Percentiles rank a stretch among this genome's conserved stretches.
These are phyloP conservation scores for Ips nitidus DNA, from an alignment of 1,140 invertebrate genomes.

Conservation along the genomic window DNA sequence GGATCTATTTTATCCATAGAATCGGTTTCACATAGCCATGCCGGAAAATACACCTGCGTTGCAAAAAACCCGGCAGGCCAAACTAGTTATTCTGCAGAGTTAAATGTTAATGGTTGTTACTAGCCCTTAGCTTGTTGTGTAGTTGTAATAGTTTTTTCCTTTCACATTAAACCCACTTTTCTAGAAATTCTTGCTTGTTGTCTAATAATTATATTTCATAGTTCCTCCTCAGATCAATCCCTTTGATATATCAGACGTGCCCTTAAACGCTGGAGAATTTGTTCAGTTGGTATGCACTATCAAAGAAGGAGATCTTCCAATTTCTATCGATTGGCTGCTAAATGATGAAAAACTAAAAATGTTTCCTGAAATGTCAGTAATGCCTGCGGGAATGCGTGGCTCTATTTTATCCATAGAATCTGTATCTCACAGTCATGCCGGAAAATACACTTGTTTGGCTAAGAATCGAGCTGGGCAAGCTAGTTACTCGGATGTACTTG, in stretches of 20 bases:
- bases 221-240: constrained; percentile 56
- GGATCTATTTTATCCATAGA: constrained; percentile 64
- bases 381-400: constrained; percentile 66
- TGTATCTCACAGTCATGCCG: constrained; percentile 71
- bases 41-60: constrained; percentile 65
- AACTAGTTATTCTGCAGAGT: constrained; percentile 41
- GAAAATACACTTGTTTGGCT: constrained; percentile 77
- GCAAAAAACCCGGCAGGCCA: constrained; percentile 70
- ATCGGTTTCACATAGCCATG: constrained; percentile 67
- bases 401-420: constrained; percentile 75
- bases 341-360: constrained; percentile 55
- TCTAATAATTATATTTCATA: constrained; percentile 5
- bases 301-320: constrained; percentile 64
- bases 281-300: constrained; percentile 67
- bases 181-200: neutral
- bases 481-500: constrained; percentile 66
- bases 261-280: constrained; percentile 61
- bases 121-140: neutral
- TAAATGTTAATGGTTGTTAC: constrained; percentile 44
- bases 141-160: constrained; percentile 19
- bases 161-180: neutral
- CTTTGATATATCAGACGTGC: constrained; percentile 62
- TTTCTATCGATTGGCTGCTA: constrained; percentile 63
- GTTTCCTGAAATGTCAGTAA: constrained; percentile 37
- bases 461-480: constrained; percentile 73